Conservation (phyloP, 2,113 vertebrate species). For the Pyrgilauda ruficollis region DNA sequence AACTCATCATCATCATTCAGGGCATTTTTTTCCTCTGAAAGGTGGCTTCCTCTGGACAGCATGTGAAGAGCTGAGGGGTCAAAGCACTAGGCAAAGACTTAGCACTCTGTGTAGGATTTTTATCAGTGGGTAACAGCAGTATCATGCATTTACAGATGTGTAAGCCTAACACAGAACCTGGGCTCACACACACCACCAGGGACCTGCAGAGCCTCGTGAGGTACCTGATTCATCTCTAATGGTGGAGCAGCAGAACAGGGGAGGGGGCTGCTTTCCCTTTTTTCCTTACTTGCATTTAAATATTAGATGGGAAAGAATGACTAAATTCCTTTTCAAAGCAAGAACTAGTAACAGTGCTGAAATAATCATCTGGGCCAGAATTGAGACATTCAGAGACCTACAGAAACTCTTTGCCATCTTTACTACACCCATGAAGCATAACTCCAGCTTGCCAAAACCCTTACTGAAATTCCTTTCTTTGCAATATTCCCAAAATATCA, state of each 20-base stretch:
- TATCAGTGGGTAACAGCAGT: background rate
- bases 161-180: background rate
- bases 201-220: background rate
- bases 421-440: background rate
- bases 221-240: background rate
- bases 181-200: background rate
- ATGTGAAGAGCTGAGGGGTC: background rate
- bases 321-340: background rate
- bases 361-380: background rate
- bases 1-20: background rate
- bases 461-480: background rate
- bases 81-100: background rate
- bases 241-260: background rate
- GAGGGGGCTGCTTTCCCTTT: background rate
- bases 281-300: background rate
- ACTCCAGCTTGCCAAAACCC: background rate
- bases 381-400: background rate
- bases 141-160: background rate
- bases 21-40: background rate
- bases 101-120: background rate
- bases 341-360: background rate
- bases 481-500: conserved; percentile 10
- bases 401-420: background rate
- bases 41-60: background rate
- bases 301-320: background rate